Evolutionary conservation across 2,888 invertebrate species (phyloP), one percentile per base, ranked within the genome.

Genomic region (Kryphioiulus occultus): DNA sequence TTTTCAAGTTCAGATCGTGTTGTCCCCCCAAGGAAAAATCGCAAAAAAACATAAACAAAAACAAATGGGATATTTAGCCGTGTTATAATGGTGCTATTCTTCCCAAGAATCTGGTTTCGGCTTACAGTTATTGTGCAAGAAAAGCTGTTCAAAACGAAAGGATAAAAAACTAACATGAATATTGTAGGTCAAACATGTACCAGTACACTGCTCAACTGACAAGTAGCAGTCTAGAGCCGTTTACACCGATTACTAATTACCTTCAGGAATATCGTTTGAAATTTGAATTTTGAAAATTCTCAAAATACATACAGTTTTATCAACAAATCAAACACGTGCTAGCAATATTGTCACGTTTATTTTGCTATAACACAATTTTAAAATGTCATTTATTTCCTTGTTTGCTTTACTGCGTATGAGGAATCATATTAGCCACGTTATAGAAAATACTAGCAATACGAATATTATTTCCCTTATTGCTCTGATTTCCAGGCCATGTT

Each of bases 1-100:
- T n/a, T 78, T 78, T 78, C 78, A 78, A 78, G 78, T 78, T 78
- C 78, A 78, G 30, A 78, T 78, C 78, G 78, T 78, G 78, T 5
- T 78, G 30, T 68, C 68, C 68, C 78, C 78, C 78, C 12, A 78
- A 78, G 78, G 78, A 78, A 78, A 78, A 78, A 26, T 78, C 26
- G 7, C 7, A 78, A 30, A 68, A 68, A 59, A 59, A 59, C 7
- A 22, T 7, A 59, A 78, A 30, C 12, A 78, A 78, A 9, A 78
- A 78, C 78, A 78, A 78, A 30, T 26, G 30, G 78, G 78, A 68
- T 68, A 68, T 26, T 78, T 78, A 30, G 78, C 26, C 10, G 78
- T 17, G 78, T 78, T 78, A 78, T 26, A 30, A 78, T 78, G 78
- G 26, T 78, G 78, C 15, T 78, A 26, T 30, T 78, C 78, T 78